These are phyloP conservation scores for Drosophila nannoptera DNA, from an alignment of 1,140 invertebrate genomes.

Conservation along the genomic window DNA sequence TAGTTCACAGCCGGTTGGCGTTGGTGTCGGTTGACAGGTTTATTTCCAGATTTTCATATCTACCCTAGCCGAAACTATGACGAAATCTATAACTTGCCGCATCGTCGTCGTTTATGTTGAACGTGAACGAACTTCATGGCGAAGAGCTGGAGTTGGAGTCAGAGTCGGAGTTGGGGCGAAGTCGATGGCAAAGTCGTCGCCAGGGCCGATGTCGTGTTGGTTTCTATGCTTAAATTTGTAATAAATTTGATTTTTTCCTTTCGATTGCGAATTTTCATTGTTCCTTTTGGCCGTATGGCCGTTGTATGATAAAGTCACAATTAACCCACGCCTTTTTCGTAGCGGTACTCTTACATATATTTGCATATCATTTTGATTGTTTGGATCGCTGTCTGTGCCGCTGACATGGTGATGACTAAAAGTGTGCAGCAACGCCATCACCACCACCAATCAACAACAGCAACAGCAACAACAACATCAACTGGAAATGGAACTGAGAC, in stretches of 20 bases:
- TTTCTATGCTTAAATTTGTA: constrained; percentile 78
- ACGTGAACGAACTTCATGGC: constrained; percentile 24
- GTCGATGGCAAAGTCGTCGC: constrained; percentile 41
- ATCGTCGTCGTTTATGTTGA: constrained; percentile 41
- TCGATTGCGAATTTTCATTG: constrained; percentile 68
- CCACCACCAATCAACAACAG: constrained; percentile 19
- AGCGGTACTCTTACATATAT: constrained; percentile 78
- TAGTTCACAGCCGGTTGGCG: constrained; percentile 66
- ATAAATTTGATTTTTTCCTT: constrained; percentile 78
- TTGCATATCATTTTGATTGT: constrained; percentile 78
- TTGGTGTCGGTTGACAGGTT: constrained; percentile 77
- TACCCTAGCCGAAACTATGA: constrained; percentile 54
- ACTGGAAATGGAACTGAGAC: too few relatives aligned
- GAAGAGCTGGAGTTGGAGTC: not conserved
- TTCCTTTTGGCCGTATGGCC: constrained; percentile 52
- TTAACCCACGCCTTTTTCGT: constrained; percentile 78
- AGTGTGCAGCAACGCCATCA: constrained; percentile 58
- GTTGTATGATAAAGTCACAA: constrained; percentile 76
- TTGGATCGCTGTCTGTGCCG: constrained; percentile 58
- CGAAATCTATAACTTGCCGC: constrained; percentile 77
- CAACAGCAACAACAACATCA: constrained; percentile 15
- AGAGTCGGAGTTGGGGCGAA: not conserved
- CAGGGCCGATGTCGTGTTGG: constrained; percentile 42
- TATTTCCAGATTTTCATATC: constrained; percentile 69
- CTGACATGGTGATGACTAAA: constrained; percentile 73